Percentiles rank a stretch among this genome's conserved stretches.
Conservation (phyloP, 2,113 vertebrate genomes). For the Polypterus senegalus region DNA sequence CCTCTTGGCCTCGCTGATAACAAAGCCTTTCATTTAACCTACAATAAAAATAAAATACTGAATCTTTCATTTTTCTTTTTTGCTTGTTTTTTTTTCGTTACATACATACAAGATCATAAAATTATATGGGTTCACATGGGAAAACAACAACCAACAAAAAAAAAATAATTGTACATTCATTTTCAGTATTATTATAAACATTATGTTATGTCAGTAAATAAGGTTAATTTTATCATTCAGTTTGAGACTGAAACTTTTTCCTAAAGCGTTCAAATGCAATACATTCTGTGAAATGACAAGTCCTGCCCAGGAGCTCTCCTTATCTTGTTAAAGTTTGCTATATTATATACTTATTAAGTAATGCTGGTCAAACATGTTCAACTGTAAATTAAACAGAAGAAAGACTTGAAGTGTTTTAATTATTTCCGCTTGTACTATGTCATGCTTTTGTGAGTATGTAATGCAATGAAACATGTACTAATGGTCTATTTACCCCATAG, state of each 20-base stretch:
- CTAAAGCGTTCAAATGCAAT: neutral
- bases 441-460: slow-evolving; percentile 29
- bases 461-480: slow-evolving; percentile 53
- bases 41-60: no score
- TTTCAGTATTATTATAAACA: neutral
- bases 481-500: slow-evolving; percentile 52
- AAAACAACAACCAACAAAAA: no score
- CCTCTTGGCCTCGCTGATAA: no score
- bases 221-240: neutral
- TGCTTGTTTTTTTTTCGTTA: no score
- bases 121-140: no score
- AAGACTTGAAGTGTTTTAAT: neutral
- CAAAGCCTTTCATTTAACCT: no score
- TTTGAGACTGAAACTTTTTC: neutral
- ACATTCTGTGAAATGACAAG: neutral
- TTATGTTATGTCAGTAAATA: neutral
- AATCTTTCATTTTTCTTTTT: no score
- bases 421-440: slow-evolving; percentile 4
- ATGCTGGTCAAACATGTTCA: neutral
- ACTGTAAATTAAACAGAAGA: neutral
- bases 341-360: neutral
- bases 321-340: neutral
- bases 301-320: neutral
- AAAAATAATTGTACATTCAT: neutral
- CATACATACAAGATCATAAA: no score